phyloP scores from a whole-genome alignment of 2,113 vertebrate genomes.

The Machaerirhynchus nigripectus region DNA sequence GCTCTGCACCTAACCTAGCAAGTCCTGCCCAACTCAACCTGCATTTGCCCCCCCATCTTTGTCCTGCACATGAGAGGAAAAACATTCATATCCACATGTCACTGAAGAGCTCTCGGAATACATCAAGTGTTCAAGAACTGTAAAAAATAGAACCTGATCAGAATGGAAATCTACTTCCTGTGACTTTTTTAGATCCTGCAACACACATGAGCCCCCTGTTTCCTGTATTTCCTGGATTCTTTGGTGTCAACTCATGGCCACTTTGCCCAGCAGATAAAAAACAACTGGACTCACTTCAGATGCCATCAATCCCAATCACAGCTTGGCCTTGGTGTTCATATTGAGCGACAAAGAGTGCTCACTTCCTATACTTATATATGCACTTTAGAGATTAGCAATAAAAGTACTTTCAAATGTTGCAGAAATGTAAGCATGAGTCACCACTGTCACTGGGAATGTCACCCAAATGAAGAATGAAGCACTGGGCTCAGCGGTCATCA shows the following conservation, averaged over 20 bases:
- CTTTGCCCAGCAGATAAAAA: neutral
- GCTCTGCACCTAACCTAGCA: neutral
- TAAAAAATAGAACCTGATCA: neutral
- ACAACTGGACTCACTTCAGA: neutral
- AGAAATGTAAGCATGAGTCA: neutral
- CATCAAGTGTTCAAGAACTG: neutral
- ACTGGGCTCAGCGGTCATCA: neutral
- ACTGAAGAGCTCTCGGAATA: neutral
- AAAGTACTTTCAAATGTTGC: neutral
- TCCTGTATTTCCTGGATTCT: neutral
- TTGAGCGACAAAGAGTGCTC: neutral
- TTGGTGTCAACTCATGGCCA: fast-evolving
- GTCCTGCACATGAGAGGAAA: neutral
- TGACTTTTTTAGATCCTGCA: neutral
- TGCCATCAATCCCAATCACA: neutral
- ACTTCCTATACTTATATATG: neutral
- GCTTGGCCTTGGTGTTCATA: neutral
- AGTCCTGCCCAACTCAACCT: neutral
- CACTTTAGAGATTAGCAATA: neutral
- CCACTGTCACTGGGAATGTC: neutral
- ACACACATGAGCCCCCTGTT: neutral
- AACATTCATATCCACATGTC: neutral
- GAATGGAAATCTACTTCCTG: neutral
- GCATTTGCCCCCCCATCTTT: neutral
- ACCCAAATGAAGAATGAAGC: neutral